Conservation (phyloP, 2,797 vertebrate genomes). For the Anniella stebbinsi region DNA sequence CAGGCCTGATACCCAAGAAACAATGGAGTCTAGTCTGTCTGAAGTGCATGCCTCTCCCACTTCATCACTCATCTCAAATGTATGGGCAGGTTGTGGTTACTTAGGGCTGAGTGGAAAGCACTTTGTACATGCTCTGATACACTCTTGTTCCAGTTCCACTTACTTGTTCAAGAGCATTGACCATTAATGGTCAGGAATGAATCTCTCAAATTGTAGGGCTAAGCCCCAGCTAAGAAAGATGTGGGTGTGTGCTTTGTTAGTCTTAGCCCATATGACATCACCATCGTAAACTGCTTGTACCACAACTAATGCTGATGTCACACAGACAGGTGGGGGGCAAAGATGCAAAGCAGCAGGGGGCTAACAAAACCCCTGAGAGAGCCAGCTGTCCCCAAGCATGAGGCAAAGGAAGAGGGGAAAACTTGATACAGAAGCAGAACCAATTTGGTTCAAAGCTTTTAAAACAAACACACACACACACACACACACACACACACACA, state of each 20-base stretch:
- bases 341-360: constrained; percentile 8
- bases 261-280: neutral
- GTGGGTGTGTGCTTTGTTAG: neutral
- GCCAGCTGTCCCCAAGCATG: neutral
- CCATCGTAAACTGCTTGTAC: neutral
- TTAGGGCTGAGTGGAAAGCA: neutral
- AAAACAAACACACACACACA: neutral
- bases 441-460: neutral
- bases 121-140: neutral
- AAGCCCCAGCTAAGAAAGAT: neutral
- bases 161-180: neutral
- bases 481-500: too few relatives aligned
- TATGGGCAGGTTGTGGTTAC: neutral
- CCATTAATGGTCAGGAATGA: neutral
- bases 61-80: neutral
- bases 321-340: constrained; percentile 10
- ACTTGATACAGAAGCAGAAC: accelerated
- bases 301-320: constrained; percentile 48
- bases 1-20: neutral
- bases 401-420: neutral
- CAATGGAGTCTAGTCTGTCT: neutral
- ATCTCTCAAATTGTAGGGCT: neutral
- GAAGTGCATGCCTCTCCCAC: neutral
- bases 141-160: neutral
- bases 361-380: accelerated